A percentile compares a stretch with the other conserved stretches of the same genome.
phyloP scores from a whole-genome alignment of 2,888 invertebrate genomes.

The Carterocephalus palaemon region DNA sequence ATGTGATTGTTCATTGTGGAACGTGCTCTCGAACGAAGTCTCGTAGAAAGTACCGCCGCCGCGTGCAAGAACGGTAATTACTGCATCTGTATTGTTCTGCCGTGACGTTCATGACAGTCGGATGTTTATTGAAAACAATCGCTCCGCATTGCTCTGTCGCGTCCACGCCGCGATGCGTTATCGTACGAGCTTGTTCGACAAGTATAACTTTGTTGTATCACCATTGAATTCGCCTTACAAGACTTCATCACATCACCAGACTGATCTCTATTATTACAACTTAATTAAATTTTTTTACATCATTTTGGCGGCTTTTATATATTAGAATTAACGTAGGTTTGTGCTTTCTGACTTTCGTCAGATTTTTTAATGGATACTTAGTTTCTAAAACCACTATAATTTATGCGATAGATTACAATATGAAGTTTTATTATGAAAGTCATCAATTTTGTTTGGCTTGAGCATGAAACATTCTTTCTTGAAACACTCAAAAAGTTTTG shows the following conservation, averaged over 20 bases:
- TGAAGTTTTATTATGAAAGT: slow-evolving; percentile 8
- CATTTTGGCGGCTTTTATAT: not conserved
- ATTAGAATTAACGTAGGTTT: not conserved
- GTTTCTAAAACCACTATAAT: too few species aligned
- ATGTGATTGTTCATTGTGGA: slow-evolving; percentile 63
- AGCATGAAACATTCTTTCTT: slow-evolving; percentile 26
- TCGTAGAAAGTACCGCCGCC: slow-evolving; percentile 61
- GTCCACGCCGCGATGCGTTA: not conserved
- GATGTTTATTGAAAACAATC: slow-evolving; percentile 26
- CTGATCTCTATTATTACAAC: not conserved
- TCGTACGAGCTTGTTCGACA: not conserved
- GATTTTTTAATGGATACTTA: not conserved
- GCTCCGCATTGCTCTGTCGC: slow-evolving; percentile 14
- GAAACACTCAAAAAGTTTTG: slow-evolving; percentile 41
- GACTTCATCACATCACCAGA: too few species aligned
- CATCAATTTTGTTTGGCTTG: slow-evolving; percentile 15
- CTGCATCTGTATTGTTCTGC: slow-evolving; percentile 48
- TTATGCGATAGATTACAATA: slow-evolving; percentile 1
- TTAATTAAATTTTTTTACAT: not conserved
- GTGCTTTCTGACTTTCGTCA: not conserved
- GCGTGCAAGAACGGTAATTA: slow-evolving; percentile 64
- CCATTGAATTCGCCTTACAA: too few species aligned
- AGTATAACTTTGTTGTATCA: not conserved
- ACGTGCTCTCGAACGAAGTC: slow-evolving; percentile 43
- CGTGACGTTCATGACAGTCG: slow-evolving; percentile 26